These are phyloP conservation scores for Smutsia temminckii DNA, from an alignment of 2,797 vertebrate species.

Conservation along the genomic window DNA sequence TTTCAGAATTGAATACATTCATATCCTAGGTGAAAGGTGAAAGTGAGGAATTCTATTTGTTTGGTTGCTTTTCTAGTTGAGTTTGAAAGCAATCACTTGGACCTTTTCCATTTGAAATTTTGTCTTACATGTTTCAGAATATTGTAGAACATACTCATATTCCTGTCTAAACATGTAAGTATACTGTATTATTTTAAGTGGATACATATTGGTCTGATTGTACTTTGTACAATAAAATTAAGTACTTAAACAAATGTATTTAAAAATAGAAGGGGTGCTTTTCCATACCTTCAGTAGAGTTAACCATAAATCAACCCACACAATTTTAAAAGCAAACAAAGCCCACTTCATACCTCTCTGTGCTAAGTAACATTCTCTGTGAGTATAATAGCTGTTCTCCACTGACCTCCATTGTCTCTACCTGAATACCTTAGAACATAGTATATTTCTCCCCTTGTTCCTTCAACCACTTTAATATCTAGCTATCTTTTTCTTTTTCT, in stretches of 20 bases:
- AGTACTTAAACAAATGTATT: slow-evolving; percentile 9
- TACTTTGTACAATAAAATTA: slow-evolving; percentile 17
- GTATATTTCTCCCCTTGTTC: background rate
- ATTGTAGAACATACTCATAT: background rate
- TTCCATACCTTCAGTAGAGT: background rate
- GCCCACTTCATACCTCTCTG: background rate
- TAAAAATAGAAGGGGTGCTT: background rate
- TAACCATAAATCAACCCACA: background rate
- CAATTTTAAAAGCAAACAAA: slow-evolving; percentile 27
- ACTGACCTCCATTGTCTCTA: background rate
- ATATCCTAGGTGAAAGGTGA: slow-evolving; percentile 3
- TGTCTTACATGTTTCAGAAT: slow-evolving; percentile 1
- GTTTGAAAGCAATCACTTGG: background rate
- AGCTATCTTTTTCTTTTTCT: background rate
- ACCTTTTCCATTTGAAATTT: background rate
- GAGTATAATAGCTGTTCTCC: background rate
- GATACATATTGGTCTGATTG: background rate
- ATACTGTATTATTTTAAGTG: background rate
- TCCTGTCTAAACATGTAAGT: background rate
- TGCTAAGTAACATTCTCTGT: background rate
- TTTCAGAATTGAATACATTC: slow-evolving; percentile 44
- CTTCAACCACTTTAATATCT: background rate
- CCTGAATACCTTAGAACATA: background rate
- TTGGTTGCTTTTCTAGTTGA: background rate
- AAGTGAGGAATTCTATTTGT: background rate